phyloP scores from a whole-genome alignment of 2,113 vertebrate genomes.

The Pica pica region DNA sequence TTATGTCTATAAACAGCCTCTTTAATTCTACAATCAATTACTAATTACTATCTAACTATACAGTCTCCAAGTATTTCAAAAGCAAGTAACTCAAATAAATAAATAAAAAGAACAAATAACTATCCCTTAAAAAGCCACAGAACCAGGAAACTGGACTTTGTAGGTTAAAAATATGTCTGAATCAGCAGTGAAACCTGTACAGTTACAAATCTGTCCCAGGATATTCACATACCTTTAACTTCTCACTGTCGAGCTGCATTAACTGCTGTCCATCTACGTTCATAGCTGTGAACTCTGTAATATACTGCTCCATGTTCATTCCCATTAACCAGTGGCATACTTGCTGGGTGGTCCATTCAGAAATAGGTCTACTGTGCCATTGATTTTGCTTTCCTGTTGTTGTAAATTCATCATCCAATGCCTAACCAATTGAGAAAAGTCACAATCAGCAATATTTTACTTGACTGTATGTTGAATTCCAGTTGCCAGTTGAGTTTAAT shows the following conservation, averaged over 20 bases:
- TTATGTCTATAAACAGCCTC: background rate
- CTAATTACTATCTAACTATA: background rate
- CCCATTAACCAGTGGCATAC: slow-evolving; percentile 88
- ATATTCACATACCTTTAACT: slow-evolving; percentile 77
- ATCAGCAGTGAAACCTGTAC: background rate
- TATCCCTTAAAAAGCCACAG: background rate
- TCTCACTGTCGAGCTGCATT: slow-evolving; percentile 83
- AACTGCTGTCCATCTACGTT: slow-evolving; percentile 81
- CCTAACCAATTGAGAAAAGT: slow-evolving; percentile 66
- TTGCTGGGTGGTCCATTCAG: slow-evolving; percentile 86
- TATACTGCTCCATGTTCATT: slow-evolving; percentile 89
- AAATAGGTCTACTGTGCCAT: slow-evolving; percentile 84
- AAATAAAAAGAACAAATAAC: background rate
- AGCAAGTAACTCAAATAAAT: background rate
- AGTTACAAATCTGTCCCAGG: background rate
- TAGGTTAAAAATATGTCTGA: background rate
- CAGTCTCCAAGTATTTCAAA: background rate
- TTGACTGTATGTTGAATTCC: background rate
- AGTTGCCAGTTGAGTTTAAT: background rate
- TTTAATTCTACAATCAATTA: background rate
- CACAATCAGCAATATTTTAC: background rate
- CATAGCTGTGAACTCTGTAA: slow-evolving; percentile 81
- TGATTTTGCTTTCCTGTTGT: slow-evolving; percentile 83
- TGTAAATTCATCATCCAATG: slow-evolving; percentile 79
- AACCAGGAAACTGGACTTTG: background rate